Percentiles rank a stretch among this genome's conserved stretches.
These are phyloP conservation scores for Sinocyclocheilus rhinocerous DNA, from an alignment of 2,113 vertebrate species.

Conservation along the genomic window DNA sequence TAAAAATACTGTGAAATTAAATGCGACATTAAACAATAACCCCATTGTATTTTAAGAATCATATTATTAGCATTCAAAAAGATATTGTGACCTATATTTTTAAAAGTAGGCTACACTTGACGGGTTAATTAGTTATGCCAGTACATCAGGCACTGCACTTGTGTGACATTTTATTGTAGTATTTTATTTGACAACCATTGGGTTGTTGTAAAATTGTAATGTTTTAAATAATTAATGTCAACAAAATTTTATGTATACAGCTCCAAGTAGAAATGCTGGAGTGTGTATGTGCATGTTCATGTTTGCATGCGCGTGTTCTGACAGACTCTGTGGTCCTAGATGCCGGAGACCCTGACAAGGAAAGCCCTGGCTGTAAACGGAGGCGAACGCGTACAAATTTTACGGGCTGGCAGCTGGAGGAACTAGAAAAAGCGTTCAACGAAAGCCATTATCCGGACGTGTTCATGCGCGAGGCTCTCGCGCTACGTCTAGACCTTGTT, in stretches of 20 bases:
- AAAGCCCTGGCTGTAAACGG: conserved; percentile 95
- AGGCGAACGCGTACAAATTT: conserved; percentile 97
- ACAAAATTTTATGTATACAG: neutral
- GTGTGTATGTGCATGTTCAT: conserved; percentile 3
- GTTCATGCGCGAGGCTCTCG: conserved; percentile 97
- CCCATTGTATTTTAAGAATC: neutral
- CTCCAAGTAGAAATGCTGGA: neutral
- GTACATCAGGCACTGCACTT: neutral
- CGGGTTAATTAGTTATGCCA: neutral
- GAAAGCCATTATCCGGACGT: conserved; percentile 98
- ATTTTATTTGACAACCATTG: neutral
- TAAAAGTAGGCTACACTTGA: too few relatives aligned
- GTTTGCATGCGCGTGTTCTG: conserved; percentile 14
- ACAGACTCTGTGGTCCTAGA: conserved; percentile 70
- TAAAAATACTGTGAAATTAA: neutral
- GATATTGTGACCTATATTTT: conserved; percentile 4
- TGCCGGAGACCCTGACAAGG: conserved; percentile 92
- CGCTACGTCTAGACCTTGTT: conserved; percentile 93
- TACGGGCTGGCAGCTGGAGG: conserved; percentile 98
- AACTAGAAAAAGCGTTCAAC: conserved; percentile 96
- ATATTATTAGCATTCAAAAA: neutral
- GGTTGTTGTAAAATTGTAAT: neutral
- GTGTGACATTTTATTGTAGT: neutral
- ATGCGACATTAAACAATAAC: neutral
- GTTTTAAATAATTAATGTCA: neutral